Evolutionary conservation across 2,797 vertebrate genomes (phyloP), one percentile per base, ranked within the genome.

Genomic region (Monodelphis domestica): DNA sequence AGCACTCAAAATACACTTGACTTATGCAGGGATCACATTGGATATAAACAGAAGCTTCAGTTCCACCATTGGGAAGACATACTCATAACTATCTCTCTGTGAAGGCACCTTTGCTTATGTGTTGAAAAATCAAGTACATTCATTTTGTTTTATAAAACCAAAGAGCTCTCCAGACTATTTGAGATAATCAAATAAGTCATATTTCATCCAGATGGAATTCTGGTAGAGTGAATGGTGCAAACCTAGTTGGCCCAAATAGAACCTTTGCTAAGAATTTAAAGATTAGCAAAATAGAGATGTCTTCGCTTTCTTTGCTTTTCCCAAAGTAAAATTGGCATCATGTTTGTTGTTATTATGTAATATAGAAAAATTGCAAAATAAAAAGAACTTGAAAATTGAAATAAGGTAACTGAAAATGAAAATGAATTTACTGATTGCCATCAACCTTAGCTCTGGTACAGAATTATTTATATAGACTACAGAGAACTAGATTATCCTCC

Each of bases 11-110:
- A 94, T 28, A 38, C 28, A 54, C 53, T 88, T 92, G 28, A 33
- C 59, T 89, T 92, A 28, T 87, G 33, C 56, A 84, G 56, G 55
- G 93, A 12, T 54, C 45, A 63, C 54, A 54, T 29, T 53, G 30
- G 21, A 89, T 38, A 14, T 53, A 59, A 53, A 84, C 15, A 52
- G 93, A 92, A 54, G 4, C 63, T 88, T 93, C 87, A 89, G 95
- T 94, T 90, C 91, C 7, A 59, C 28, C 87, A 38, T n/a, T 52
- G 3, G 53, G 89, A 96, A 93, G 90, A 94, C 93, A 96, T 95
- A 95, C 63, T 63, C 93, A 92, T 93, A 84, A 89, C 89, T 55
- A 54, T 89, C 84, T 95, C 52, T 93, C 56, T 0, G 53, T 88
- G 54, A 93, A 89, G 3, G 45, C 3, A 30, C 57, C 89, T 90